Conservation (phyloP, 2,113 vertebrate genomes). For the Otocyon megalotis region DNA sequence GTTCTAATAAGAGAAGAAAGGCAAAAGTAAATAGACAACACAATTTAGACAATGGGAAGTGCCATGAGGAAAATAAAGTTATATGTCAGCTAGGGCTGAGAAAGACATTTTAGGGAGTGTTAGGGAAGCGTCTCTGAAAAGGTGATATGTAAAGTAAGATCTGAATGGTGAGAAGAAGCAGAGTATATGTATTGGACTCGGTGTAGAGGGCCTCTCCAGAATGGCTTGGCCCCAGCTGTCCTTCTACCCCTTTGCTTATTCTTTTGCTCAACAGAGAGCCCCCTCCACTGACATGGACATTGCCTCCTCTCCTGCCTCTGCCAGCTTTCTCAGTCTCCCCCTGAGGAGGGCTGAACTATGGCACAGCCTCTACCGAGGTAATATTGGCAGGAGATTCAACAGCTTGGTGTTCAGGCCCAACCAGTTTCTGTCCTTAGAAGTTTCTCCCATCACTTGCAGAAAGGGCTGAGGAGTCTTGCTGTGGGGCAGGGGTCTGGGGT, state of each 20-base stretch:
- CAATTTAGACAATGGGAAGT: neutral
- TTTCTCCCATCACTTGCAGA: neutral
- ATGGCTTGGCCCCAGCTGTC: neutral
- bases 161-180: neutral
- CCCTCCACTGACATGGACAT: neutral
- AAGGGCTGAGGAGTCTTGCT: neutral
- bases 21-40: neutral
- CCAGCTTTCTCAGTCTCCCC: neutral
- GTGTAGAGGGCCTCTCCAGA: neutral
- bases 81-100: neutral
- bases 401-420: neutral
- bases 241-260: neutral
- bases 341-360: neutral
- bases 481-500: neutral
- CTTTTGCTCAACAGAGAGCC: neutral
- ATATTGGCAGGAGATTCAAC: neutral
- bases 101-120: neutral
- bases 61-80: neutral
- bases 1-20: neutral
- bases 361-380: neutral
- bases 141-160: neutral
- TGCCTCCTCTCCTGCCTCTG: neutral
- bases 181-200: fast-evolving
- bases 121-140: neutral
- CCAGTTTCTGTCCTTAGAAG: neutral